Percentiles rank a stretch among this genome's conserved stretches.
Evolutionary conservation across 2,113 vertebrate species (phyloP).

Genomic region (Collichthys lucidus): DNA sequence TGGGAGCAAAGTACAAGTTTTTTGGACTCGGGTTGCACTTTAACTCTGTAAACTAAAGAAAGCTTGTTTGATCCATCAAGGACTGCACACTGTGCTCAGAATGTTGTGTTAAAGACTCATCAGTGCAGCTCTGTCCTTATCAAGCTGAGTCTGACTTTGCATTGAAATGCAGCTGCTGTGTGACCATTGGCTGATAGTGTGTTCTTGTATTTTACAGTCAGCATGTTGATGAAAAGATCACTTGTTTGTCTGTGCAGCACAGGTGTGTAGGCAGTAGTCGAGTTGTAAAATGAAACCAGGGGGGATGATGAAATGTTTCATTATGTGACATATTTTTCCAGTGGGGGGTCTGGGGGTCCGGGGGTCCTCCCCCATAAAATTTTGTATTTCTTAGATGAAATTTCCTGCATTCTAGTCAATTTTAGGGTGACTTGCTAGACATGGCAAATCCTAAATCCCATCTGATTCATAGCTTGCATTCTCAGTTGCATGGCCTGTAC

Average conservation of each 20-base stretch:
- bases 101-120: background rate
- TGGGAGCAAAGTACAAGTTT: conserved; percentile 29
- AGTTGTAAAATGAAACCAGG: too few relatives aligned
- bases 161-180: background rate
- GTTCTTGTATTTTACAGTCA: background rate
- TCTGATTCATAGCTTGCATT: too few relatives aligned
- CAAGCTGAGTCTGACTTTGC: background rate
- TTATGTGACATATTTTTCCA: too few relatives aligned
- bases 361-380: too few relatives aligned
- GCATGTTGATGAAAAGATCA: background rate
- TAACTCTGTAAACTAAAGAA: conserved; percentile 2
- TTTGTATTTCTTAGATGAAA: too few relatives aligned
- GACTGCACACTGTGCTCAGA: background rate
- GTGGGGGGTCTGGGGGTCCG: too few relatives aligned
- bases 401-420: too few relatives aligned
- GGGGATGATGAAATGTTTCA: too few relatives aligned
- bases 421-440: too few relatives aligned
- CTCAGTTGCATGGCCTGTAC: too few relatives aligned
- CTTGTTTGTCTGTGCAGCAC: background rate
- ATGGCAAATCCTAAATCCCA: too few relatives aligned
- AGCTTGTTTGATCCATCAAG: background rate
- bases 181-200: background rate
- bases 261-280: too few relatives aligned
- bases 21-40: conserved; percentile 28
- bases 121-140: background rate